A percentile compares a stretch with the other conserved stretches of the same genome.
These are phyloP conservation scores for Samia ricini DNA, from an alignment of 1,140 invertebrate genomes.

Conservation along the genomic window DNA sequence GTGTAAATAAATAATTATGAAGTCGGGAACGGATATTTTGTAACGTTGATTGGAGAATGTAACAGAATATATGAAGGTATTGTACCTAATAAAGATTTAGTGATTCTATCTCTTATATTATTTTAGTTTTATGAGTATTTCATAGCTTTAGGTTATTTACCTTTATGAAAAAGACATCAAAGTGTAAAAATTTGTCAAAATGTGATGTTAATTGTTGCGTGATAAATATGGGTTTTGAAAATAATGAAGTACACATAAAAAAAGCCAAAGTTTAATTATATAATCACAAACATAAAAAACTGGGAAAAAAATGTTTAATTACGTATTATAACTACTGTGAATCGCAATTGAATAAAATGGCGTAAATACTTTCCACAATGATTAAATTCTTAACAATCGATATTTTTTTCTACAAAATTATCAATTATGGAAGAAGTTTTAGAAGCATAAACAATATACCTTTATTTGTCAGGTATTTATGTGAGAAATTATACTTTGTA, in stretches of 20 bases:
- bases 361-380: not conserved
- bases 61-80: slow-evolving; percentile 51
- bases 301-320: not conserved
- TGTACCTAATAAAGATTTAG: slow-evolving; percentile 70
- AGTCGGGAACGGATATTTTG: slow-evolving; percentile 48
- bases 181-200: not conserved
- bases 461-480: not conserved
- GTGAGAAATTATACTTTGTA: not conserved
- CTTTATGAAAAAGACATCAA: not conserved
- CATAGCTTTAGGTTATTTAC: not conserved
- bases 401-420: not conserved
- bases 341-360: not conserved
- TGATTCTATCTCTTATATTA: slow-evolving; percentile 21
- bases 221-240: no score
- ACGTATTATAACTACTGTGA: not conserved
- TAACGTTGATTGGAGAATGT: slow-evolving; percentile 45
- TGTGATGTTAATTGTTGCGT: no score
- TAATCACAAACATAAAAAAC: not conserved
- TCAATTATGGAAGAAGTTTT: not conserved
- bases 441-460: not conserved
- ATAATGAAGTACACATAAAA: no score
- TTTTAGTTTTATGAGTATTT: slow-evolving; percentile 22
- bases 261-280: not conserved
- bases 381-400: not conserved
- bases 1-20: slow-evolving; percentile 43